Conservation (phyloP, 2,797 vertebrate genomes). For the Echiichthys vipera region DNA sequence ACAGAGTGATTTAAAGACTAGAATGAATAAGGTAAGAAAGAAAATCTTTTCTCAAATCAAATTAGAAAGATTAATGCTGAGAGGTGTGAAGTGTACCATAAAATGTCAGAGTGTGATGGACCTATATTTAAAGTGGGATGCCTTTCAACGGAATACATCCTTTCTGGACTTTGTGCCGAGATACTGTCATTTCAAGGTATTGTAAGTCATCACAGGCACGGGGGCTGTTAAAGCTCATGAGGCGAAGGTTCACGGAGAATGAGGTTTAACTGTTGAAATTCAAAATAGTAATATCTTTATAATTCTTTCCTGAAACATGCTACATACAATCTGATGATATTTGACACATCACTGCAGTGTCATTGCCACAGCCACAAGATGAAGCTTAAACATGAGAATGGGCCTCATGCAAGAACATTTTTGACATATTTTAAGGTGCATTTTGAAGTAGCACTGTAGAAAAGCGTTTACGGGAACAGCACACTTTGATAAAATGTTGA, state of each 20-base stretch:
- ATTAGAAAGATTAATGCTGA: constrained; percentile 60
- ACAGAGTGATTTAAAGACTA: constrained; percentile 50
- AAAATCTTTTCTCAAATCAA: constrained; percentile 57
- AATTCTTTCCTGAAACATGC: constrained; percentile 7
- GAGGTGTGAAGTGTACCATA: constrained; percentile 60
- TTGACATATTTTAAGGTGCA: too few relatives aligned
- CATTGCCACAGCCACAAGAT: too few relatives aligned
- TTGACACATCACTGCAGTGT: not conserved
- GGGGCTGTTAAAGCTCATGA: constrained; percentile 43
- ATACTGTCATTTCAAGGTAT: constrained; percentile 46
- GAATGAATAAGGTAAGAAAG: constrained; percentile 43
- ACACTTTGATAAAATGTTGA: too few relatives aligned
- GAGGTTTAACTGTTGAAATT: constrained; percentile 26
- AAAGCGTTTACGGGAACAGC: too few relatives aligned
- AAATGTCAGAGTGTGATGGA: constrained; percentile 62
- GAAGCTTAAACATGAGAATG: too few relatives aligned
- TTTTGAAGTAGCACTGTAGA: too few relatives aligned
- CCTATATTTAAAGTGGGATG: constrained; percentile 50
- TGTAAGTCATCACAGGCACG: constrained; percentile 30
- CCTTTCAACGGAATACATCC: constrained; percentile 40
- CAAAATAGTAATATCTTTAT: constrained; percentile 29
- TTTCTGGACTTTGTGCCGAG: constrained; percentile 42
- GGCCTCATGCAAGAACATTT: too few relatives aligned
- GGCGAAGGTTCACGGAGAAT: constrained; percentile 32
- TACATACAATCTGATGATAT: not conserved